phyloP scores from a whole-genome alignment of 2,797 vertebrate genomes.

The Selene dorsalis region DNA sequence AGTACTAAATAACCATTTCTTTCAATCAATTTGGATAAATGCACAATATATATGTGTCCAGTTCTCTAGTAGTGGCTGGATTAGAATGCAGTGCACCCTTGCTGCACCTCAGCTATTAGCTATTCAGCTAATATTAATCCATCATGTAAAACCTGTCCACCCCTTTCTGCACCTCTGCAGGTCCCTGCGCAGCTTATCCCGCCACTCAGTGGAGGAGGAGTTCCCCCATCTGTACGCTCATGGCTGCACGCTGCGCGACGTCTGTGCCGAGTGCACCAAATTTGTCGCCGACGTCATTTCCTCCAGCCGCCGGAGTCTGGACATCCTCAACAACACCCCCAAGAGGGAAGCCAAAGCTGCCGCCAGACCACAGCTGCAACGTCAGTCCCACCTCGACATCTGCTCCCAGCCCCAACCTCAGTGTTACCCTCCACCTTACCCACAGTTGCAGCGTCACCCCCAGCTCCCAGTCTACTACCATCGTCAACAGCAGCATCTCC shows the following conservation, averaged over 20 bases:
- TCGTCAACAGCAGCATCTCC: slow-evolving; percentile 19
- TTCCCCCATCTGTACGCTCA: slow-evolving; percentile 95
- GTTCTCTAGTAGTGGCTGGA: too few relatives aligned
- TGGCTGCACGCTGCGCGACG: slow-evolving; percentile 90
- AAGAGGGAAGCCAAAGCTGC: slow-evolving; percentile 74
- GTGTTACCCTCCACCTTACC: background rate
- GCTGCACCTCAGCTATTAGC: too few relatives aligned
- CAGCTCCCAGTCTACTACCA: background rate
- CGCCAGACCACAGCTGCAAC: slow-evolving; percentile 56
- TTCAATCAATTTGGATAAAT: too few relatives aligned
- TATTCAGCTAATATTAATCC: too few relatives aligned
- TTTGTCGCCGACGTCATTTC: slow-evolving; percentile 92
- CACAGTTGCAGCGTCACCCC: background rate
- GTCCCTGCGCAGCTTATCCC: slow-evolving; percentile 86
- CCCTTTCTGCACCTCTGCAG: slow-evolving; percentile 67
- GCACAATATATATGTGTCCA: too few relatives aligned
- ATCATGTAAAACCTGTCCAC: background rate
- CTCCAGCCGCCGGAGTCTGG: slow-evolving; percentile 94
- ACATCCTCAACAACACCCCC: slow-evolving; percentile 89
- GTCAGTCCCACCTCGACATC: slow-evolving; percentile 52
- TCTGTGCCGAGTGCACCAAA: slow-evolving; percentile 91
- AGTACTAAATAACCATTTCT: too few relatives aligned
- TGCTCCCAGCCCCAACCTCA: slow-evolving; percentile 6
- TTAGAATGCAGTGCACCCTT: too few relatives aligned
- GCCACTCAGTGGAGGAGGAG: slow-evolving; percentile 91